Base-by-base conservation (phyloP, 2,797 vertebrate species). In the Gymnodraco acuticeps region DNA sequence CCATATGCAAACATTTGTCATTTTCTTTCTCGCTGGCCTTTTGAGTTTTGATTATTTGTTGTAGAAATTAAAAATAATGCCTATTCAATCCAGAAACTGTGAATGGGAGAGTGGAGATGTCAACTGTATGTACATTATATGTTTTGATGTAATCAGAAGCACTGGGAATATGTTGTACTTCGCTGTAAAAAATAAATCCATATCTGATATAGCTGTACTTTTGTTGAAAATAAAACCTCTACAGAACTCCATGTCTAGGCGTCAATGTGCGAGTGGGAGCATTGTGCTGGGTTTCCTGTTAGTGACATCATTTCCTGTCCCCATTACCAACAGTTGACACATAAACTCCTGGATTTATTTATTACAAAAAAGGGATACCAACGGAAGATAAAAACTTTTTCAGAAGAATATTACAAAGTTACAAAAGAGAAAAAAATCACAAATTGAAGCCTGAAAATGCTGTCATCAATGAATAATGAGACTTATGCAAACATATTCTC, bases 121-220 rank as follows among this genome's bases (percentile, higher is more conserved):
- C 88, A 90, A 85, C 91, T 92, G 88, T 94, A 89, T 94, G 92
- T 94, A 93, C 92, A 94, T 93, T 93, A 88, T 93, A 92, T 95
- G 92, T 94, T 93, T 94, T 93, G 92, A 91, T 93, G 93, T 94
- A 93, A 90, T 94, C 90, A 91, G 88, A 93, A 92, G 91, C 93
- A 95, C 92, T 94, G 93, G 92, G 93, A 95, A 94, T 93, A 94
- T 93, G 92, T 94, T 94, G 90, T 94, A 91, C 83, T 93, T 93
- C 84, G 88, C 91, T 94, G 94, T 93, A 94, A 93, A 94, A 94
- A 89, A 89, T 78, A 60, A 90, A 92, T 91, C 89, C 91, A 93
- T 94, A 93, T 92, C 93, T 94, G 92, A 92, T 93, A 94, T 93
- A 94, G 90, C 89, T 94, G 93, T 94, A 93, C 93, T 94, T 94